Percentiles rank a stretch among this genome's conserved stretches.
Conservation (phyloP, 2,113 vertebrate genomes). For the Lampris megalopsis region DNA sequence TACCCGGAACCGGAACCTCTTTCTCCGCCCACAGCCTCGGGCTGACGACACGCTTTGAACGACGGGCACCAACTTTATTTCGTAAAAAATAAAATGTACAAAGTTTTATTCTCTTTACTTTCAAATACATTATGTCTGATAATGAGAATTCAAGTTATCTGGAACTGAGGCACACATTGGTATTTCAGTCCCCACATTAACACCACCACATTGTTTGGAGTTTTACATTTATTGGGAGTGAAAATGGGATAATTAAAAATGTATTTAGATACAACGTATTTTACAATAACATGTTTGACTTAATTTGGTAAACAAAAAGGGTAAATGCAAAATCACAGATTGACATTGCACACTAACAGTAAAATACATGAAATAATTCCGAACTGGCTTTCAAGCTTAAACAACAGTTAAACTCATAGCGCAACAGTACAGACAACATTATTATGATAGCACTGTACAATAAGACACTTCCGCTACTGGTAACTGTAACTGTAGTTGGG, state of each 20-base stretch:
- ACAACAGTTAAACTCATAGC: neutral
- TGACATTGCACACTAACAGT: neutral
- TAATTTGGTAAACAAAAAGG: neutral
- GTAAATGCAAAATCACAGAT: neutral
- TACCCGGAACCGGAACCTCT: slow-evolving; percentile 81
- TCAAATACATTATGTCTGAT: neutral
- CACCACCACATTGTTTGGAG: neutral
- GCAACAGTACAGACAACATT: neutral
- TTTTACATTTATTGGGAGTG: slow-evolving; percentile 30
- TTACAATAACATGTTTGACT: no score
- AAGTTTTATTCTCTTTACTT: neutral
- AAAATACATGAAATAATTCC: no score
- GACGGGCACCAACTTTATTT: neutral
- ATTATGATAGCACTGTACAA: slow-evolving; percentile 5
- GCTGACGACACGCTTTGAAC: slow-evolving; percentile 68
- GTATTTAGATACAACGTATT: neutral
- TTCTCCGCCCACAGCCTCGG: slow-evolving; percentile 70
- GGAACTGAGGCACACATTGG: no score
- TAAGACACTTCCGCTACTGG: neutral
- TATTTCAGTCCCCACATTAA: neutral
- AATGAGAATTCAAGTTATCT: no score
- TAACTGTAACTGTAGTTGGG: slow-evolving; percentile 1
- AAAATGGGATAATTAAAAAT: slow-evolving; percentile 11
- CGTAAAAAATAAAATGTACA: no score
- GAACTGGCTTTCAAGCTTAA: neutral